Evolutionary conservation across 1,140 invertebrate species (phyloP).

Genomic region (Brachystomella parvula): DNA sequence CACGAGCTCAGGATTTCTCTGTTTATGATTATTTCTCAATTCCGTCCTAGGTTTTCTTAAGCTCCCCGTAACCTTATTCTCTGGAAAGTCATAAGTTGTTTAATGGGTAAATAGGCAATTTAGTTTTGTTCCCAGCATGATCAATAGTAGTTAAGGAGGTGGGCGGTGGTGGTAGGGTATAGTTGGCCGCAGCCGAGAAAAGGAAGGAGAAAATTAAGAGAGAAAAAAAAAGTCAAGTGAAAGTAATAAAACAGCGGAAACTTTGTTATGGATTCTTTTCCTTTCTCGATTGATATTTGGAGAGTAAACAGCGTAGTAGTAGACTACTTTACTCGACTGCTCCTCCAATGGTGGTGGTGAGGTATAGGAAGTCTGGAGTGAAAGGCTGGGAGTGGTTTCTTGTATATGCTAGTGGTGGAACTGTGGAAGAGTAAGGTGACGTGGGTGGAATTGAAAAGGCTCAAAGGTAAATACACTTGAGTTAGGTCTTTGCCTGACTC

Average conservation of each 20-base stretch:
- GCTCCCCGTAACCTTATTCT: too few species aligned
- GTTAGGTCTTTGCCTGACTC: too few species aligned
- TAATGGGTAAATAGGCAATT: too few species aligned
- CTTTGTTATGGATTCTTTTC: slow-evolving; percentile 22
- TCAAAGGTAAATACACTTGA: slow-evolving; percentile 10
- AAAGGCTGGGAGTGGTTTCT: neutral
- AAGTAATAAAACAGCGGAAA: slow-evolving; percentile 10
- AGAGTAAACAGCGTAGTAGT: slow-evolving; percentile 23
- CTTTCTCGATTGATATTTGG: slow-evolving; percentile 32
- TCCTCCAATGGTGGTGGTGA: too few species aligned
- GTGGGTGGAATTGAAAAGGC: slow-evolving; percentile 5
- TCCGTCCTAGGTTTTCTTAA: too few species aligned
- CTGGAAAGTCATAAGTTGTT: too few species aligned
- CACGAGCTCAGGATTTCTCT: neutral
- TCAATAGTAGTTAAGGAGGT: too few species aligned
- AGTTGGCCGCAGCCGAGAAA: too few species aligned
- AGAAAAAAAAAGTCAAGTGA: slow-evolving; percentile 15
- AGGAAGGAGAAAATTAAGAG: too few species aligned
- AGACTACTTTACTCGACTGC: neutral
- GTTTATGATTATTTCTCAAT: neutral
- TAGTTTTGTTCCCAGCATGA: too few species aligned
- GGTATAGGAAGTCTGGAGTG: too few species aligned
- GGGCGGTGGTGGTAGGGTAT: too few species aligned
- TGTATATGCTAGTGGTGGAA: neutral
- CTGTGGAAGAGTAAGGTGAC: neutral